Percentiles rank a stretch among this genome's conserved stretches.
phyloP scores from a whole-genome alignment of 2,888 invertebrate genomes.

The Caenorhabditis sp. region DNA sequence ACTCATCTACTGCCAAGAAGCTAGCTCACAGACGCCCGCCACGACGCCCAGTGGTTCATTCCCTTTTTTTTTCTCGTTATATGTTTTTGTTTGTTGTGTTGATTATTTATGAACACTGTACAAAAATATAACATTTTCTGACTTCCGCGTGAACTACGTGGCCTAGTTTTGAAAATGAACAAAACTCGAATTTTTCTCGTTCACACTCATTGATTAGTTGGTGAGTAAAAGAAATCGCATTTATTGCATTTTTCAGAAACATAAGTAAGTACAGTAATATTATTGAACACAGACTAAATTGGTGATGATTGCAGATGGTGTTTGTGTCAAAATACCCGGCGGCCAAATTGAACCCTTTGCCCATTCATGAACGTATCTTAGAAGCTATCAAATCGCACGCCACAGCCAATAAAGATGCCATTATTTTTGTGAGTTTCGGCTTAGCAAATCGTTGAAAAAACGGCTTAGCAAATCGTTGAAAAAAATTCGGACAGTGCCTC shows the following conservation, averaged over 20 bases:
- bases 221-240: not conserved
- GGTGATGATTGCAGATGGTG: conserved; percentile 35
- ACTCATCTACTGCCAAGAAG: conserved; percentile 9
- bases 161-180: too few species aligned
- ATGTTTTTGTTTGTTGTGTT: too few species aligned
- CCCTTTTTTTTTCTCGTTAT: not conserved
- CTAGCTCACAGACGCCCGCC: conserved; percentile 60
- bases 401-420: conserved; percentile 26
- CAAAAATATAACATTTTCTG: too few species aligned
- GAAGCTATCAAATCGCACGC: conserved; percentile 18
- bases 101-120: too few species aligned
- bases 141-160: too few species aligned
- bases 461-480: too few species aligned
- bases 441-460: too few species aligned
- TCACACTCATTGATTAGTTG: too few species aligned
- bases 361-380: conserved; percentile 34
- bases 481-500: too few species aligned
- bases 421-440: conserved; percentile 32
- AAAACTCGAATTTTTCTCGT: too few species aligned
- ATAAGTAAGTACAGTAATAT: conserved; percentile 4
- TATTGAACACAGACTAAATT: not conserved
- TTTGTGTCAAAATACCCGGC: conserved; percentile 33
- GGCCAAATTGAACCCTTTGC: conserved; percentile 16
- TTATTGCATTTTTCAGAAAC: conserved; percentile 2
- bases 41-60: conserved; percentile 44